These are phyloP conservation scores for Scomber colias DNA, from an alignment of 2,113 vertebrate genomes.

Conservation along the genomic window DNA sequence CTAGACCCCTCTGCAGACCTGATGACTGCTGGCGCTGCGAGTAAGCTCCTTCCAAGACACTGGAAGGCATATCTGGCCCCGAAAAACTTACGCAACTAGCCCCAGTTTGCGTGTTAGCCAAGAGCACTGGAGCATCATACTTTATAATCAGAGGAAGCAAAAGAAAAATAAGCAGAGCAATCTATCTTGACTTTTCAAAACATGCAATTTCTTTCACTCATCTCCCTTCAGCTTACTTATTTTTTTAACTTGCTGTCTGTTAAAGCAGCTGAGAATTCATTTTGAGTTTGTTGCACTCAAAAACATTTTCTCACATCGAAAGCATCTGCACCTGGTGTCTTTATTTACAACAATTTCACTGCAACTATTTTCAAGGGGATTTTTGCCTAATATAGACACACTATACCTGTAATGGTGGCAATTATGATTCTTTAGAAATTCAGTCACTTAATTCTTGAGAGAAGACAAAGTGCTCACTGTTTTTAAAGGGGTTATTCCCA, in stretches of 20 bases:
- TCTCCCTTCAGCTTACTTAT: neutral
- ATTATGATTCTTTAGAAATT: conserved; percentile 17
- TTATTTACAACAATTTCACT: conserved; percentile 22
- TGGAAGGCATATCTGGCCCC: conserved; percentile 38
- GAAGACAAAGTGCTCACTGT: conserved; percentile 17
- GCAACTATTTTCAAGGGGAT: conserved; percentile 5
- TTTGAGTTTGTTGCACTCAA: conserved; percentile 22
- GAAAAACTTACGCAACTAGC: conserved; percentile 36
- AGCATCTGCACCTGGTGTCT: neutral
- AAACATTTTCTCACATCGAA: conserved; percentile 24
- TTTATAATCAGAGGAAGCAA: conserved; percentile 26
- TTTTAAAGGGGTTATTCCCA: conserved; percentile 16
- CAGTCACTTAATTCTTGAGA: neutral
- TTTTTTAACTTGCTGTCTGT: neutral
- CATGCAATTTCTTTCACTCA: neutral
- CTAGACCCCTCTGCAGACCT: conserved; percentile 45
- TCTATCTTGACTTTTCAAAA: conserved; percentile 7
- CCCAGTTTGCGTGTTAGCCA: neutral
- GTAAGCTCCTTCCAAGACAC: conserved; percentile 64
- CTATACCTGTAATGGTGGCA: conserved; percentile 26
- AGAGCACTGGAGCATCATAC: conserved; percentile 20
- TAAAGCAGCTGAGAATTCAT: conserved; percentile 32
- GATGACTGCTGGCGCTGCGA: conserved; percentile 28
- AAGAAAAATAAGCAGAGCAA: conserved; percentile 13
- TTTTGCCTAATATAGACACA: conserved; percentile 46